A percentile compares a stretch with the other conserved stretches of the same genome.
Conservation (phyloP, 2,888 invertebrate species). For the Eulithis prunata region DNA sequence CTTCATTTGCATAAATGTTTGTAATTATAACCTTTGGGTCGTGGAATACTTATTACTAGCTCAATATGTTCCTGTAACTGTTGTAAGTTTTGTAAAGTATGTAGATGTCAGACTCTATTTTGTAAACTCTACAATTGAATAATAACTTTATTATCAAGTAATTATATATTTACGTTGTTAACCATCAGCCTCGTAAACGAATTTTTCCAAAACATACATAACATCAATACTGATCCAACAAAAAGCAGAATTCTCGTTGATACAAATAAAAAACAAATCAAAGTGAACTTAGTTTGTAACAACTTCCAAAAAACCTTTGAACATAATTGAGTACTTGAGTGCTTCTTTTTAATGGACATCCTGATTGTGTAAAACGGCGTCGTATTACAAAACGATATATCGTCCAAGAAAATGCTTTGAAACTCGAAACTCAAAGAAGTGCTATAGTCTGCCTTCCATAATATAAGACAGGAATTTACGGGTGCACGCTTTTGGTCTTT, state of each 20-base stretch:
- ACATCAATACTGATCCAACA: too few relatives aligned
- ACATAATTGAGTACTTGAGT: constrained; percentile 7
- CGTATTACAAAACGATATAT: constrained; percentile 39
- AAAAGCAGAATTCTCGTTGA: too few relatives aligned
- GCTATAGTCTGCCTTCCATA: not conserved
- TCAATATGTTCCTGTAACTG: not conserved
- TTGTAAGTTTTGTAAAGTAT: not conserved
- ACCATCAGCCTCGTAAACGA: too few relatives aligned
- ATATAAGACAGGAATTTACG: too few relatives aligned
- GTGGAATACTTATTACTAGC: not conserved
- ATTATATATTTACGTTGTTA: too few relatives aligned
- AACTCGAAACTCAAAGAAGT: constrained; percentile 44
- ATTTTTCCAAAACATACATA: too few relatives aligned
- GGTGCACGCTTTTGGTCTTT: too few relatives aligned
- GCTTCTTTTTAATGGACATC: constrained; percentile 23
- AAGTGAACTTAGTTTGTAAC: not conserved
- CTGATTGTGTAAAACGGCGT: constrained; percentile 32
- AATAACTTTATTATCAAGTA: too few relatives aligned
- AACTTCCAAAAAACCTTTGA: constrained; percentile 14
- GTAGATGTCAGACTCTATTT: not conserved
- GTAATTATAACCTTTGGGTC: constrained; percentile 20
- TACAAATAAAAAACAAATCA: too few relatives aligned
- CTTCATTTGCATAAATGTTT: constrained; percentile 31
- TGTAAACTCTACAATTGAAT: too few relatives aligned
- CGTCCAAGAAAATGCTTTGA: constrained; percentile 36